Conservation (phyloP, 1,140 invertebrate genomes). For the Drosophila tropicalis region DNA sequence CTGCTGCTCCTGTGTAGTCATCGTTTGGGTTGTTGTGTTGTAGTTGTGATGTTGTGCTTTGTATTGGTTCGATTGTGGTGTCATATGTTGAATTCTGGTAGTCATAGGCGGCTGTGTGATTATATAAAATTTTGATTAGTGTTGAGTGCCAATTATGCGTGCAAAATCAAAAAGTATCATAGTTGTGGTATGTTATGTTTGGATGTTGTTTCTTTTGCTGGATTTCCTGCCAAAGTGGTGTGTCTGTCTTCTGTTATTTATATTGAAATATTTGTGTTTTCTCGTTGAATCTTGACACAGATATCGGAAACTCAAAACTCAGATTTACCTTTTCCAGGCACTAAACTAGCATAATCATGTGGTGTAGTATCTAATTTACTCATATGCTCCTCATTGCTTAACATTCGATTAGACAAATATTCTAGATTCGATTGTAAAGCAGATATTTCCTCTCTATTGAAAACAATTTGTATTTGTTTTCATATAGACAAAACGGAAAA, state of each 20-base stretch:
- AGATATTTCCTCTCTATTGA: constrained; percentile 84
- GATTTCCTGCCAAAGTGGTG: constrained; percentile 5
- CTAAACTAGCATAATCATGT: constrained; percentile 76
- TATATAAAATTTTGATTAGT: constrained; percentile 70
- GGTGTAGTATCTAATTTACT: constrained; percentile 77
- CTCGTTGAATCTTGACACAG: not conserved
- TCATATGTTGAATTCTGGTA: constrained; percentile 82
- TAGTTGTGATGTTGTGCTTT: constrained; percentile 71
- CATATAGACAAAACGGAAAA: not conserved
- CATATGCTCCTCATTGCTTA: constrained; percentile 78
- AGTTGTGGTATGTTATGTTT: constrained; percentile 27
- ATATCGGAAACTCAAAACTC: not conserved
- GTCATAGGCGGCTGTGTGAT: constrained; percentile 76
- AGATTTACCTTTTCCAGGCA: constrained; percentile 77
- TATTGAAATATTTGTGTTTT: constrained; percentile 20
- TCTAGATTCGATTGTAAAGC: constrained; percentile 85
- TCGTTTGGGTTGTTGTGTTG: constrained; percentile 65
- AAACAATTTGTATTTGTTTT: not conserved
- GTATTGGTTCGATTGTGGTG: constrained; percentile 75
- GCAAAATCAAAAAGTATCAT: constrained; percentile 5
- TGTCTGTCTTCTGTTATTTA: constrained; percentile 18
- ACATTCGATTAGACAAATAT: constrained; percentile 84
- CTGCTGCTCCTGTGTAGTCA: constrained; percentile 48
- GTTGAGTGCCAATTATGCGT: constrained; percentile 57
- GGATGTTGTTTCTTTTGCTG: not conserved